Conservation (phyloP, 2,888 invertebrate genomes). For the Gandaritis pyraliata region DNA sequence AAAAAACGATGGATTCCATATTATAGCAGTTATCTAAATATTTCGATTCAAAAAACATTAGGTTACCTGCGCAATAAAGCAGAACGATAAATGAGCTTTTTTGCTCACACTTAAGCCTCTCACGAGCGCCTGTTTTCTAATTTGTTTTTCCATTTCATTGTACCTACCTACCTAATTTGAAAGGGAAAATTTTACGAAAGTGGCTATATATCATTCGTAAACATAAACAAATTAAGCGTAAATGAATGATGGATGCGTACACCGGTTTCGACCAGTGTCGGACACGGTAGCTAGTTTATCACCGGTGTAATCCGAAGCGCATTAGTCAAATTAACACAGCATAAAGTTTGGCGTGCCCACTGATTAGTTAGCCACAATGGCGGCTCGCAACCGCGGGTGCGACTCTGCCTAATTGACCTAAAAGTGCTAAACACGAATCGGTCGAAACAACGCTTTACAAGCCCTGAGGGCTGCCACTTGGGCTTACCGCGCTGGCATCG, state of each 20-base stretch:
- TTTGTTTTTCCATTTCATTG: constrained; percentile 43
- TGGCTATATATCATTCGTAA: constrained; percentile 50
- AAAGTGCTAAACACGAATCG: constrained; percentile 83
- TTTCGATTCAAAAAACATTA: no score
- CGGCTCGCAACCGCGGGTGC: constrained; percentile 70
- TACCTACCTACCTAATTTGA: constrained; percentile 31
- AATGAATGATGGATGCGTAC: constrained; percentile 61
- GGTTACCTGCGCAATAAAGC: constrained; percentile 1
- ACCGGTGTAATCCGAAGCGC: constrained; percentile 72
- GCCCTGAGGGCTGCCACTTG: constrained; percentile 64
- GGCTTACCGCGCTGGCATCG: not conserved
- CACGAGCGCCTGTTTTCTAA: constrained; percentile 35
- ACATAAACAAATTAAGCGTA: constrained; percentile 60
- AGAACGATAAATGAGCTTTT: constrained; percentile 22
- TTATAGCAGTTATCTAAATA: no score
- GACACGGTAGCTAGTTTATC: constrained; percentile 67
- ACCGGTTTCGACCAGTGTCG: constrained; percentile 54
- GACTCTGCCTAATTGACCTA: constrained; percentile 84
- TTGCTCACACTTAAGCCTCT: constrained; percentile 24
- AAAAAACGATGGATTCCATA: not conserved
- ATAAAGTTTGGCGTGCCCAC: constrained; percentile 79
- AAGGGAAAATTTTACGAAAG: constrained; percentile 42
- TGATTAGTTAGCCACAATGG: constrained; percentile 71
- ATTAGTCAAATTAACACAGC: constrained; percentile 85
- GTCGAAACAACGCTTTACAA: constrained; percentile 74